Evolutionary conservation across 1,140 invertebrate species (phyloP).

Genomic region (Matsumurasca onukii): DNA sequence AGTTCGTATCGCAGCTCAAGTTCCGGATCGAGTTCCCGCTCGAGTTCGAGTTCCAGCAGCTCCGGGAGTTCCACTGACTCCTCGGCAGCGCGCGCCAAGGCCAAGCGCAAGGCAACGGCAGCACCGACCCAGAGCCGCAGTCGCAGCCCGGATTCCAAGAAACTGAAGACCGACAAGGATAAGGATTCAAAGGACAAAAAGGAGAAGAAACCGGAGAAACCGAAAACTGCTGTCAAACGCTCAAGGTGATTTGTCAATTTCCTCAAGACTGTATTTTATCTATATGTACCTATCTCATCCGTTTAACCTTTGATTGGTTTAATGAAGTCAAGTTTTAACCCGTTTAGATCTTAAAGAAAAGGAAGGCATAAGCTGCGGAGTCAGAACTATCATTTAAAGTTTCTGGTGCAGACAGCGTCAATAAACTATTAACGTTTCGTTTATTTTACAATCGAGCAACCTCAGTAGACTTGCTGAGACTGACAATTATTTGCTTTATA

Average conservation of each 20-base stretch:
- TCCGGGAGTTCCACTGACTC: constrained; percentile 57
- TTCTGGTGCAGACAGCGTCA: too few species aligned
- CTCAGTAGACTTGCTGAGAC: too few species aligned
- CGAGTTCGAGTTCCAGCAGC: constrained; percentile 60
- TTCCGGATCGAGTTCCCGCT: constrained; percentile 71
- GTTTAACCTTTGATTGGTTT: too few species aligned
- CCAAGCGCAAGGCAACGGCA: constrained; percentile 56
- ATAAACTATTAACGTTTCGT: too few species aligned
- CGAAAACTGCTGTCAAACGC: constrained; percentile 59
- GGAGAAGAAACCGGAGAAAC: constrained; percentile 48
- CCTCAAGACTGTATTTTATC: too few species aligned
- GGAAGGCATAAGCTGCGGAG: too few species aligned
- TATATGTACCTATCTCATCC: too few species aligned
- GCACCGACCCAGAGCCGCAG: constrained; percentile 46
- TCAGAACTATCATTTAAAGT: too few species aligned
- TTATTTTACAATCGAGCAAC: too few species aligned
- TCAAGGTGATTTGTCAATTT: constrained; percentile 51
- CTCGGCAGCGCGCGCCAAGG: constrained; percentile 57
- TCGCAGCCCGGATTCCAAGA: constrained; percentile 53
- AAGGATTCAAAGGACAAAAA: constrained; percentile 49
- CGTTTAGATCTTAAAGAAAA: too few species aligned
- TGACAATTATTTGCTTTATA: too few species aligned
- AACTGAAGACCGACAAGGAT: constrained; percentile 54
- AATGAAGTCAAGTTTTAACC: too few species aligned
- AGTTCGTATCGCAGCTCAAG: constrained; percentile 61